Base-by-base conservation (phyloP, 2,888 invertebrate species). In the Plebejus argus region DNA sequence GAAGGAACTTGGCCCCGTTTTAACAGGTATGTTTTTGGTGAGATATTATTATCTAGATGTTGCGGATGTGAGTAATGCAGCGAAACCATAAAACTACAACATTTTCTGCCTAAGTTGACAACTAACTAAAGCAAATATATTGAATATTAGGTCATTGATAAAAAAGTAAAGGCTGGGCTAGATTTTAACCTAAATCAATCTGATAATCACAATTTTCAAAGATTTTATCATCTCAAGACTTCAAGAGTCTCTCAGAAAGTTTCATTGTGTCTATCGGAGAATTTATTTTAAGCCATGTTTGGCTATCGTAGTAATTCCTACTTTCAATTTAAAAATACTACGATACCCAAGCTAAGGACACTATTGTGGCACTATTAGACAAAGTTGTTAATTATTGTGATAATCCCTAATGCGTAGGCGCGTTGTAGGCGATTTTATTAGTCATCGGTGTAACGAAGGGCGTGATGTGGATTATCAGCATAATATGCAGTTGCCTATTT, bases 381-480 rank as follows among this genome's bases (percentile, higher is more conserved):
- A 61, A 12, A 61, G 3, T 20, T 49, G 7, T 45, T 49, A 33
- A 74, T 74, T n/a, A n/a, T n/a, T 53, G 28, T 28, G 45, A 49
- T 74, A 53, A 72, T 23, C 72, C 15, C 15, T 72, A 39, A 3
- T 74, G 49, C 74, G 74, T 74, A 66, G 23, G 66, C 49, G 28
- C 49, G 18, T 53, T 74, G 53, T 49, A 74, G 74, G 49, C 49
- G 49, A 53, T 53, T 74, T 74, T 49, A 74, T 74, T 74, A 74
- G 53, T 49, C 28, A 49, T 49, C 23, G 28, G 18, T 28, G 23
- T 23, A 53, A 74, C 28, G 18, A 12, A 53, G 28, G 20, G 23
- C 72, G n/a, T 45, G 45, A 74, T 49, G 28, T 53, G 45, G 23
- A 74, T 45, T 39, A 20, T 23, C n/a, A 39, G 45, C 12, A 66